These are phyloP conservation scores for Deilephila elpenor DNA, from an alignment of 2,888 invertebrate species.

Conservation along the genomic window DNA sequence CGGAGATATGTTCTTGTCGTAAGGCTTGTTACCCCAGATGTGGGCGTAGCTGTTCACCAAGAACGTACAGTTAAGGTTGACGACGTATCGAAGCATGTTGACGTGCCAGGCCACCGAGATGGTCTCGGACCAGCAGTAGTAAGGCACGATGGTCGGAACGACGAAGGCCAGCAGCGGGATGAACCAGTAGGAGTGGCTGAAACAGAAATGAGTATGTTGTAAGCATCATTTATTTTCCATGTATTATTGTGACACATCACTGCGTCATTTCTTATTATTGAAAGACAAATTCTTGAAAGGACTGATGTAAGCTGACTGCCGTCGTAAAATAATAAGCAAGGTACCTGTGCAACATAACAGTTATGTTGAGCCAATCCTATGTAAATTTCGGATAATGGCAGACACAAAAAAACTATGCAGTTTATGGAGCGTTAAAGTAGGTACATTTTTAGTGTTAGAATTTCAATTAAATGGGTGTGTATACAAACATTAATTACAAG, in stretches of 20 bases:
- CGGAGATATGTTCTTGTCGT: conserved; percentile 56
- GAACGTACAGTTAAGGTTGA: conserved; percentile 85
- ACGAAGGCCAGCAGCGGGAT: conserved; percentile 35
- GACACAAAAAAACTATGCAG: no score
- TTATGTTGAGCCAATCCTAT: no score
- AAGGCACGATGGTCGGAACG: conserved; percentile 82
- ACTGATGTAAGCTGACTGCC: no score
- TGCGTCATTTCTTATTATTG: no score
- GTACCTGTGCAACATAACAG: no score
- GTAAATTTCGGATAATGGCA: no score
- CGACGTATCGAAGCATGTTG: conserved; percentile 77
- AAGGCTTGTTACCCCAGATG: conserved; percentile 66
- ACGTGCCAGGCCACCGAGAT: conserved; percentile 60
- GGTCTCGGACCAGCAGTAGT: conserved; percentile 83
- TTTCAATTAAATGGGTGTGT: background rate
- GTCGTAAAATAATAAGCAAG: no score
- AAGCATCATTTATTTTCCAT: no score
- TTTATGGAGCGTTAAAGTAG: no score
- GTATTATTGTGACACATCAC: no score
- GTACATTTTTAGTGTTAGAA: background rate
- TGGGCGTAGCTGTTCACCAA: conserved; percentile 86
- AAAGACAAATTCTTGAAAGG: no score
- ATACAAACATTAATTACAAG: background rate
- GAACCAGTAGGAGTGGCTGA: conserved; percentile 37
- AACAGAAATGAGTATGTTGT: conserved; percentile 6